These are phyloP conservation scores for Pissodes strobi DNA, from an alignment of 1,140 invertebrate genomes.

Conservation along the genomic window DNA sequence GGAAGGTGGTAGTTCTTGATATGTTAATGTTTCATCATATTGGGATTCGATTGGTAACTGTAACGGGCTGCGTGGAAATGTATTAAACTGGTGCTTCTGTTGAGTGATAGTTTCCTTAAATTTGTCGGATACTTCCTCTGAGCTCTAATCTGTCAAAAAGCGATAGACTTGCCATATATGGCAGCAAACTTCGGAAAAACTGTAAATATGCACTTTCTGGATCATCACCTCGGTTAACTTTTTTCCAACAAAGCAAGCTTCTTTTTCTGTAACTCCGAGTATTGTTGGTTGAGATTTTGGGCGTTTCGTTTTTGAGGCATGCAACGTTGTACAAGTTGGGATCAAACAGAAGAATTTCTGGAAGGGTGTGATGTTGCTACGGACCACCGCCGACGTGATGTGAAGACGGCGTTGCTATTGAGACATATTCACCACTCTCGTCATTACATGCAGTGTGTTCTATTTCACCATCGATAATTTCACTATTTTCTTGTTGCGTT, in stretches of 20 bases:
- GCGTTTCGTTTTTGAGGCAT: too few relatives aligned
- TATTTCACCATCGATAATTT: constrained; percentile 8
- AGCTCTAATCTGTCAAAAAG: not conserved
- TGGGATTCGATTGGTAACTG: too few relatives aligned
- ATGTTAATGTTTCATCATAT: too few relatives aligned
- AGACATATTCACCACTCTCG: constrained; percentile 5
- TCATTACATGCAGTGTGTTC: constrained; percentile 2
- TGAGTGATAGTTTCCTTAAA: not conserved
- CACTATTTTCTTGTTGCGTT: not conserved
- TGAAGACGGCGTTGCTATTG: not conserved
- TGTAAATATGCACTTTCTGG: not conserved
- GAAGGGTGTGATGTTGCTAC: not conserved
- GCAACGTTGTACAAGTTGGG: not conserved
- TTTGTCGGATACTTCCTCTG: not conserved
- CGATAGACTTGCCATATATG: not conserved
- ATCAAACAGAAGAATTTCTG: constrained; percentile 5
- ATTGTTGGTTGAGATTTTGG: too few relatives aligned
- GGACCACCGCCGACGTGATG: not conserved
- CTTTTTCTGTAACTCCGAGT: not conserved
- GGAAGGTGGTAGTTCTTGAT: too few relatives aligned
- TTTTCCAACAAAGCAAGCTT: not conserved
- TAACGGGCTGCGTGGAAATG: too few relatives aligned
- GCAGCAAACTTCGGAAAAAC: too few relatives aligned
- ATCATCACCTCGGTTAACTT: not conserved
- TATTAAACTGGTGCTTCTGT: too few relatives aligned